Evolutionary conservation across 2,113 vertebrate genomes (phyloP).

Genomic region (Tupaia chinensis): DNA sequence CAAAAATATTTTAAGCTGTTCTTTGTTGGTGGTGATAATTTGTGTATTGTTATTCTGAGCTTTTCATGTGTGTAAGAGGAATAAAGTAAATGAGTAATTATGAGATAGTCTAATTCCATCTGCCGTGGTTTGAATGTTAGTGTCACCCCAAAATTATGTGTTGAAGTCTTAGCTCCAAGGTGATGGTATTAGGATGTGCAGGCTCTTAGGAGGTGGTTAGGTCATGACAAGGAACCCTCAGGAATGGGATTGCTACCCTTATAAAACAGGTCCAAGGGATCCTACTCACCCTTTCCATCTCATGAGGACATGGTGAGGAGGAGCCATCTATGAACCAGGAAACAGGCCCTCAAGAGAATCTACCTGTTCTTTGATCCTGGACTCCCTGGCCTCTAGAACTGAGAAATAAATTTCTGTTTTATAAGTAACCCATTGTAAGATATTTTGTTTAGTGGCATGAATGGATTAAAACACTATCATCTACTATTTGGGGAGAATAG

Average conservation of each 20-base stretch:
- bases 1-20: neutral
- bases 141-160: neutral
- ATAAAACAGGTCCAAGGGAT: neutral
- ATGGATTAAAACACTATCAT: neutral
- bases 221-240: neutral
- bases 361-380: neutral
- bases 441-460: neutral
- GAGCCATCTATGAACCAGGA: neutral
- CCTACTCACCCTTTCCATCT: neutral
- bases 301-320: neutral
- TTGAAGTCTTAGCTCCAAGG: neutral
- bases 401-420: neutral
- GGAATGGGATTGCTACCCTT: neutral
- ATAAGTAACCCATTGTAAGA: neutral
- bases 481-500: neutral
- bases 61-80: neutral
- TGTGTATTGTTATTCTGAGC: neutral
- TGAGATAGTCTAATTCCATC: conserved; percentile 12
- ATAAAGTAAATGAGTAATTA: neutral
- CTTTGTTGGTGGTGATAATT: neutral
- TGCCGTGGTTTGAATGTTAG: neutral
- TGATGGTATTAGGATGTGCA: neutral
- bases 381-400: neutral
- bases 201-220: neutral
- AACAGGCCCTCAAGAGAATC: neutral